Percentiles rank a stretch among this genome's conserved stretches.
Evolutionary conservation across 2,888 invertebrate genomes (phyloP).

Genomic region (Reticulitermes lucifugus): DNA sequence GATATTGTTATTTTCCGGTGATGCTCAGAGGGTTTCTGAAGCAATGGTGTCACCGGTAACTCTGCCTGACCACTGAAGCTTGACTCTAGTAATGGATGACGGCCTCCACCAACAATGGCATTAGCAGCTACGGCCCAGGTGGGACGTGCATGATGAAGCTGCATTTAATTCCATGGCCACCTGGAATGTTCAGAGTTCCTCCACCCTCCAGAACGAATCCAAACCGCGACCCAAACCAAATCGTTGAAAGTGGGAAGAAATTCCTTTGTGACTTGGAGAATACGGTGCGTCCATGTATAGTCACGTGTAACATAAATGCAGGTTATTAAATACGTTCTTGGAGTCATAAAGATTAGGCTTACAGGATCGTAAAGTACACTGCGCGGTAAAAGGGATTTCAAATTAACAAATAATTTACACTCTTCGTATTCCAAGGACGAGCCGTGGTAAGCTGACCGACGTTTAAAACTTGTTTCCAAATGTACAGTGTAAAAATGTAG

Average conservation of each 20-base stretch:
- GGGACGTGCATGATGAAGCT: slow-evolving; percentile 37
- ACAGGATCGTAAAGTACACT: not conserved
- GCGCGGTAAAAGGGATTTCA: not conserved
- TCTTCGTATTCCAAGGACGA: no score
- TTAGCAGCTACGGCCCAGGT: slow-evolving; percentile 22
- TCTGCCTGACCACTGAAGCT: slow-evolving; percentile 16
- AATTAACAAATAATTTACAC: not conserved
- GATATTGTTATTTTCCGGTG: not conserved
- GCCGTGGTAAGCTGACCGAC: no score
- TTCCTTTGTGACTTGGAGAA: slow-evolving; percentile 18
- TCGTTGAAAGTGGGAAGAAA: not conserved
- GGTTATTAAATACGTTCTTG: slow-evolving; percentile 3
- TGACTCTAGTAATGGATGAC: slow-evolving; percentile 40
- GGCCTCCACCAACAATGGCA: slow-evolving; percentile 30
- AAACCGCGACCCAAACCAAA: slow-evolving; percentile 29
- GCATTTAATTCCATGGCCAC: slow-evolving; percentile 41
- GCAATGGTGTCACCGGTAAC: not conserved
- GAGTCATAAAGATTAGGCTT: not conserved
- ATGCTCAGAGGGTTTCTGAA: not conserved
- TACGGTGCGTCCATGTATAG: slow-evolving; percentile 4
- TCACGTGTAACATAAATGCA: slow-evolving; percentile 23
- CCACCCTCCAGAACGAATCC: slow-evolving; percentile 39
- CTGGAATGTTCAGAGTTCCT: slow-evolving; percentile 28
- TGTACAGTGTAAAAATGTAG: no score
- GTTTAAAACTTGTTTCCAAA: no score